A percentile compares a stretch with the other conserved stretches of the same genome.
Conservation (phyloP, 2,113 vertebrate species). For the Hyperopisus bebe region DNA sequence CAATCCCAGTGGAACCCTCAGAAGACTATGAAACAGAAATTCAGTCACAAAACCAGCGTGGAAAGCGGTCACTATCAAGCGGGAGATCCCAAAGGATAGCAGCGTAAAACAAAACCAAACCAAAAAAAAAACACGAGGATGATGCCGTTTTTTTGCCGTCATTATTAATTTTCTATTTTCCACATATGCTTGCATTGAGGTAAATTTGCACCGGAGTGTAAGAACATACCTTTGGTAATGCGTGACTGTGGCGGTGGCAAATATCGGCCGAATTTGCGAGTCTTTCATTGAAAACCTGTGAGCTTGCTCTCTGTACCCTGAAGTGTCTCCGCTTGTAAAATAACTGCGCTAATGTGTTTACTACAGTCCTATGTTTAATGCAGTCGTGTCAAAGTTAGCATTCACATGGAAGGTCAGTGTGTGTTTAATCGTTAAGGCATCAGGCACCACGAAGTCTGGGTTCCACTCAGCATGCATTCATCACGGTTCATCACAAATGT, state of each 20-base stretch:
- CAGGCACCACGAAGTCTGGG: neutral
- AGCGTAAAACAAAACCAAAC: constrained; percentile 47
- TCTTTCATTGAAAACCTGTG: constrained; percentile 53
- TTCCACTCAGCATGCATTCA: neutral
- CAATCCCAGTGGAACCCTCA: constrained; percentile 75
- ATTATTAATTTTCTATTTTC: constrained; percentile 29
- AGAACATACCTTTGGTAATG: constrained; percentile 48
- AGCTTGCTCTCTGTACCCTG: constrained; percentile 52
- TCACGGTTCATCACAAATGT: constrained; percentile 24
- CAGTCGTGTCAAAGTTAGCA: constrained; percentile 46
- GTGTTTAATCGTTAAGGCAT: neutral
- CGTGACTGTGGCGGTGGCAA: constrained; percentile 38
- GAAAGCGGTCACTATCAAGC: constrained; percentile 79
- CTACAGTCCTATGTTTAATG: constrained; percentile 49
- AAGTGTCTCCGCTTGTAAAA: constrained; percentile 61
- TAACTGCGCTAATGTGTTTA: constrained; percentile 53
- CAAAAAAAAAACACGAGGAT: neutral
- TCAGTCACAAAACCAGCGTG: constrained; percentile 66
- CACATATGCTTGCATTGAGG: constrained; percentile 13
- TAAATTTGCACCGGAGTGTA: constrained; percentile 36
- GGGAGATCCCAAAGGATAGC: constrained; percentile 60
- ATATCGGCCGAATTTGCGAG: constrained; percentile 32
- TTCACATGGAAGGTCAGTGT: neutral
- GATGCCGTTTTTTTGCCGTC: constrained; percentile 26
- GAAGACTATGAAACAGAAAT: constrained; percentile 83